Evolutionary conservation across 2,888 invertebrate species (phyloP), one percentile per base, ranked within the genome.

Genomic region (Erebia palarica): DNA sequence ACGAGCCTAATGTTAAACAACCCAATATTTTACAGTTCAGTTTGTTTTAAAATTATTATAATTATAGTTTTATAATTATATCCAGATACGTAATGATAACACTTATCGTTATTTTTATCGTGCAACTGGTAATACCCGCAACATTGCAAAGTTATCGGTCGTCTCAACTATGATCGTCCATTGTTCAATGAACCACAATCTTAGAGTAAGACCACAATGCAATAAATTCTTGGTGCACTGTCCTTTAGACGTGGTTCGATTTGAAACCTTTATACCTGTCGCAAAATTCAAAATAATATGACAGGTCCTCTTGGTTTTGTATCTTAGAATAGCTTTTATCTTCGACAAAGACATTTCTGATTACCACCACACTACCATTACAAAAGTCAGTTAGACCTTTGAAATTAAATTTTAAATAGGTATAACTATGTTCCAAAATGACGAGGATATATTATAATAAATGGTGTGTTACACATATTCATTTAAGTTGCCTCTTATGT

Each of bases 141-240:
- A 72, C 77, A 73, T 67, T 70, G 71, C 73, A 70, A 74, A 79
- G 78, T 84, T 84, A 86, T 88, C 85, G 79, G 81, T 77, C 75
- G 81, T 77, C 74, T 78, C 79, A 75, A 76, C 73, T 73, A 74
- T 78, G 78, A 80, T 80, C 78, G 78, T 78, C 81, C 82, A 86
- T 86, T 88, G 86, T 89, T 86, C 84, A 83, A 77, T 78, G 76
- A 78, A 81, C 77, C 74, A 80, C 36, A 36, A 5, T 36, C 36
- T 36, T 7, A 36, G 7, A 36, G 36, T 36, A 36, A 36, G 36
- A 36, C 36, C 36, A 36, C 76, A 80, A 83, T 78, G 78, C 82
- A 83, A 85, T 84, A 82, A 80, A 87, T 84, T 84, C 79, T 79
- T 82, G 84, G 85, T 86, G 84, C 86, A 86, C 86, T 86, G 84